Evolutionary conservation across 30 jellyfish, hydroid and myxozoan genomes (phyloP).

Genomic region (Aurelia coerulea): DNA sequence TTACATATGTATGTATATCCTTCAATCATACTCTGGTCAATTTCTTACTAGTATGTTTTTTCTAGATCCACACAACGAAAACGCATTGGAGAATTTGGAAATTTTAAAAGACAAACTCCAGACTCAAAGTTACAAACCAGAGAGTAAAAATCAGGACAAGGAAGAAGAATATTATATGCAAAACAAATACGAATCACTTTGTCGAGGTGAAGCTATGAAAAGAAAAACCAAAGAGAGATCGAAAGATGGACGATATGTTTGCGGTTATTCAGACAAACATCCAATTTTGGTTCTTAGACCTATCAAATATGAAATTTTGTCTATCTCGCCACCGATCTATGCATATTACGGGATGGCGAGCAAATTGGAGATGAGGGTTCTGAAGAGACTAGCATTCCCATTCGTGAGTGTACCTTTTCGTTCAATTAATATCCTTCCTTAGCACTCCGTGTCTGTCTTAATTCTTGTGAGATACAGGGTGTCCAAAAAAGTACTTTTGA

Average conservation of each 20-base stretch:
- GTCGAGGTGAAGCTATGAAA: constrained; percentile 27
- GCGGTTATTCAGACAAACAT: constrained; percentile 48
- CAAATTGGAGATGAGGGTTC: constrained; percentile 42
- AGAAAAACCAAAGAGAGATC: not conserved
- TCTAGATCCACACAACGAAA: constrained; percentile 31
- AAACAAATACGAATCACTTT: constrained; percentile 39
- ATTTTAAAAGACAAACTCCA: not conserved
- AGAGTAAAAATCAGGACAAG: not conserved
- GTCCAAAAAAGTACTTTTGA: too few relatives aligned
- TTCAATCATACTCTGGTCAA: not conserved
- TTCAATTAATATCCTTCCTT: not conserved
- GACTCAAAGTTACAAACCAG: not conserved
- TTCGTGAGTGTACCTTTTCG: constrained; percentile 36
- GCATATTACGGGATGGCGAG: constrained; percentile 63
- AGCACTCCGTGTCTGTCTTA: not conserved
- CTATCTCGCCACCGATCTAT: constrained; percentile 70
- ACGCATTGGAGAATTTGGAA: constrained; percentile 29
- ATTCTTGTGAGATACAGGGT: too few relatives aligned
- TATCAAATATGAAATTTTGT: constrained; percentile 54
- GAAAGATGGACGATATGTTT: constrained; percentile 9
- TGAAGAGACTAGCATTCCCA: constrained; percentile 82
- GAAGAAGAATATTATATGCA: constrained; percentile 27
- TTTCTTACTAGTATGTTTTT: not conserved
- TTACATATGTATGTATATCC: not conserved
- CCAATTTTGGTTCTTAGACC: constrained; percentile 80